Evolutionary conservation across 1,140 invertebrate species (phyloP), one percentile per base, ranked within the genome.

Genomic region (Drosophila grimshawi): DNA sequence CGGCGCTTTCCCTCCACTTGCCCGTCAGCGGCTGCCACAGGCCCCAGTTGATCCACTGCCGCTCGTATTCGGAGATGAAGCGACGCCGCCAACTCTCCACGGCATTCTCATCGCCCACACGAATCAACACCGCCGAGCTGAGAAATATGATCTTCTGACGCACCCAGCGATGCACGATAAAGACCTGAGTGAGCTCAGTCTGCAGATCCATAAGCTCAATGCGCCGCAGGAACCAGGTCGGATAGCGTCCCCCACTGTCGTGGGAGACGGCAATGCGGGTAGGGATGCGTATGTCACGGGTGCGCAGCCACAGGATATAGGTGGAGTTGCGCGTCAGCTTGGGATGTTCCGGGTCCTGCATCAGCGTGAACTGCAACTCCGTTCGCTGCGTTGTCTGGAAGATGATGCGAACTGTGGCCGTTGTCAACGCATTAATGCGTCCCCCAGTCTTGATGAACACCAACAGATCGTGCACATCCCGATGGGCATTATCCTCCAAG

Each of bases 21-120:
- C 82, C 78, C 0, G 19, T 61, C 0, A 86, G 0, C 0, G 82
- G 82, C n/a, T 81, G 82, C 75, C 75, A 81, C 8, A 86, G 30
- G 3, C 62, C 43, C 78, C 78, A 86, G 27, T 86, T 86, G 32
- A 66, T 39, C 70, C 63, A 81, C 0, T 60, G n/a, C 2, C 46
- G 63, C 33, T 86, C 82, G 4, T 55, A 67, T 8, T 49, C 6
- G 2, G 6, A 0, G 0, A 0, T 4, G 30, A 86, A 81, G 3
- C 82, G 48, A 1, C 5, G n/a, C 0, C 35, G 7, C 71, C 68
- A 73, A 1, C 0, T 19, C 2, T 45, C 81, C 0, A 59, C 4
- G 0, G 27, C 0, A 0, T 30, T 27, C 1, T 19, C 3, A 0
- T 72, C 61, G 7, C 76, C 75, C 4, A 5, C 7, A 0, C 3